Base-by-base conservation (phyloP, 2,113 vertebrate genomes). In the Pelodiscus sinensis region DNA sequence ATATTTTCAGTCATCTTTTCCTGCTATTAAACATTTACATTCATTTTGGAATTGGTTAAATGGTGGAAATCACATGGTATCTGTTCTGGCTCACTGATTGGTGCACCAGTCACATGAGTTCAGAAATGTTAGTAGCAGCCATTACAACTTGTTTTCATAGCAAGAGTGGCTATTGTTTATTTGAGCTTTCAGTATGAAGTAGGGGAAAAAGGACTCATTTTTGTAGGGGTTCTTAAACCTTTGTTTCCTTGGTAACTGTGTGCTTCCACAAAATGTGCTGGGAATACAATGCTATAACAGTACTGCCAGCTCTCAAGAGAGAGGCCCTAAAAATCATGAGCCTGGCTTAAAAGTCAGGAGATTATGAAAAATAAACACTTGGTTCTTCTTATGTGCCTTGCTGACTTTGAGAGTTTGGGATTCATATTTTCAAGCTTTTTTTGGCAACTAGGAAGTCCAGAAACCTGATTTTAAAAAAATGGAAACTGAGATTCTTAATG, bases 291-390 rank as follows among this genome's bases (percentile, higher is more conserved):
- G 24, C 24, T 71, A 21, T 35, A 21, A 71, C n/a, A 44, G 22
- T 50, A 50, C 13, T 0, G 0, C n/a, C 16, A 54, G 2, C 6
- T 8, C 65, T 51, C n/a, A 15, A 58, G 29, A 0, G 0, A 27
- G 44, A 82, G 65, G 18, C 3, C 18, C 9, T 14, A 79, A 80
- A 90, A 82, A 38, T 2, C 3, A 21, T 44, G 24, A 58, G 1
- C 12, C 16, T 4, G 54, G 12, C 19, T 89, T 16, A 68, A 51
- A 84, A 94, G 77, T 38, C 81, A 7, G 14, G 60, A 65, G 65
- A 35, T 71, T 35, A 71, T 21, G 21, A 35, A 71, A 19, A 71
- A 71, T 35, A 71, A 27, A 25, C 24, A 65, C 0, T n/a, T 12
- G 2, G 21, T 85, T 91, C 2, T 91, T 89, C 77, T 81, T n/a